Evolutionary conservation across 2,113 vertebrate species (phyloP).

Genomic region (Scalopus aquaticus): DNA sequence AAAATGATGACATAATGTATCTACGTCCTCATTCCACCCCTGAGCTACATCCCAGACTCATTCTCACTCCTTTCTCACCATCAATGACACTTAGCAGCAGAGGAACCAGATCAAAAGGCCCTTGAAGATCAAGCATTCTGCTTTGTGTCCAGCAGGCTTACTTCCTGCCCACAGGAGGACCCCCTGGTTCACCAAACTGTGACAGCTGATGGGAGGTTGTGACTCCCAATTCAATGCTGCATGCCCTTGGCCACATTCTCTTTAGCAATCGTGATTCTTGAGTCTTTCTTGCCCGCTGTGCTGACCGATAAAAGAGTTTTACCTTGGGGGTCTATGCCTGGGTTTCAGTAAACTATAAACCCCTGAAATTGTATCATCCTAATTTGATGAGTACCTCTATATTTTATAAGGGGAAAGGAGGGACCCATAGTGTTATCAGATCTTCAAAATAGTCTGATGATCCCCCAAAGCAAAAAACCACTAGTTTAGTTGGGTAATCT

Average conservation of each 20-base stretch:
- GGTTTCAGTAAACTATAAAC: not conserved
- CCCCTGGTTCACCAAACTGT: not conserved
- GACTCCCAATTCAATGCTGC: fast-evolving
- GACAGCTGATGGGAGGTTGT: not conserved
- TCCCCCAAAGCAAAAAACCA: not conserved
- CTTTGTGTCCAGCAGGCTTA: not conserved
- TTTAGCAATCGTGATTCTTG: not conserved
- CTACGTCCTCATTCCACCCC: not conserved
- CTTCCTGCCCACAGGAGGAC: not conserved
- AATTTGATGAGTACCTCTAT: not conserved
- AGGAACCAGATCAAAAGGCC: not conserved
- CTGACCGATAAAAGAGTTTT: not conserved
- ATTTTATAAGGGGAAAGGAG: not conserved
- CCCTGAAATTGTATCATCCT: not conserved
- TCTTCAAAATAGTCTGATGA: not conserved
- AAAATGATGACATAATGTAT: not conserved
- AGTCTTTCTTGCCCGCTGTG: not conserved
- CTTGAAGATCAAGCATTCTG: not conserved
- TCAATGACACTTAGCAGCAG: not conserved
- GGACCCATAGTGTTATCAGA: not conserved
- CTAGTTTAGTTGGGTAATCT: not conserved
- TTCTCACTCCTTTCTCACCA: not conserved
- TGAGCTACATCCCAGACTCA: too few relatives aligned
- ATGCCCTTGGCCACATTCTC: not conserved
- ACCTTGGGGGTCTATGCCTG: not conserved